A percentile compares a stretch with the other conserved stretches of the same genome.
These are phyloP conservation scores for Pecten maximus DNA, from an alignment of 2,888 invertebrate genomes.

Conservation along the genomic window DNA sequence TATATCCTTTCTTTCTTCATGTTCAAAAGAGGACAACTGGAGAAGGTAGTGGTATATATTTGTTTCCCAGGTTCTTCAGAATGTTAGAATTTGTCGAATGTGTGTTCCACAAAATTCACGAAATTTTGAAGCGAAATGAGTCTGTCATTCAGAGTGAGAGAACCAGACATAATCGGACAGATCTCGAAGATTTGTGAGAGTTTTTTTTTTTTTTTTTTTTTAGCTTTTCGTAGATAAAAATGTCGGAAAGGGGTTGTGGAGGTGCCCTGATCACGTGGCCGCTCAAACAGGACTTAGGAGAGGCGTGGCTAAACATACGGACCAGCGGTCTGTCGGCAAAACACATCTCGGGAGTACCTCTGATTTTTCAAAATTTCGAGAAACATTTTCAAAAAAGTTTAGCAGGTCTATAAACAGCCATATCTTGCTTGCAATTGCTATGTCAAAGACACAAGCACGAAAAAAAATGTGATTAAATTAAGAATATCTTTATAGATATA, in stretches of 20 bases:
- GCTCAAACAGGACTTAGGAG: not conserved
- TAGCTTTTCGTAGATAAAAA: conserved; percentile 14
- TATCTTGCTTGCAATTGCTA: no score
- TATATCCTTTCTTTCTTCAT: no score
- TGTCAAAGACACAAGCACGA: no score
- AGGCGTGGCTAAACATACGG: no score
- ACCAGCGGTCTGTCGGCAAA: no score
- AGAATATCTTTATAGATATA: no score
- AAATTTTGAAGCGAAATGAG: not conserved
- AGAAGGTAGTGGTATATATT: not conserved
- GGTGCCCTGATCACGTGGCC: not conserved
- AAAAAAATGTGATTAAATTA: no score
- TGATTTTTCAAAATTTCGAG: no score
- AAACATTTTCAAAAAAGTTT: no score
- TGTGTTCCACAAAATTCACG: not conserved
- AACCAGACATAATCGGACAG: not conserved
- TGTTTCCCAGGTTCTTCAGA: not conserved
- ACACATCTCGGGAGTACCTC: no score
- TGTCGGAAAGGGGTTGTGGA: not conserved
- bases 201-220: conserved; percentile 9
- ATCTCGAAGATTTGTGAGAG: conserved; percentile 2
- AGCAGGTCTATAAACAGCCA: no score
- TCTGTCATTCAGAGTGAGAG: not conserved
- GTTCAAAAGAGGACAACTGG: no score
- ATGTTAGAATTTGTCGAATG: not conserved